A percentile compares a stretch with the other conserved stretches of the same genome.
Conservation (phyloP, 2,888 invertebrate species). For the Sclerodermus sp. region DNA sequence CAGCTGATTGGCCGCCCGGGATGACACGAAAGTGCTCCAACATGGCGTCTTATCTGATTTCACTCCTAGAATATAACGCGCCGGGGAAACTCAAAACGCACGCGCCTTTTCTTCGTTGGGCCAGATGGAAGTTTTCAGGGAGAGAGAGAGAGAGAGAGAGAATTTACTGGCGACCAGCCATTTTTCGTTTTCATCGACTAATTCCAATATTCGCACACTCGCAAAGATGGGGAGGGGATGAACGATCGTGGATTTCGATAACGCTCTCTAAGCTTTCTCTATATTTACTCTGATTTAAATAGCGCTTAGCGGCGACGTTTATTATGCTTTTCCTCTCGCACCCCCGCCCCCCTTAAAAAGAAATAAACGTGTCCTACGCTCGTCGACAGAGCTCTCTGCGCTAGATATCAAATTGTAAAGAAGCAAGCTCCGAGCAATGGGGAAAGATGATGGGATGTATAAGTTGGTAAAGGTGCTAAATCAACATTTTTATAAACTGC, state of each 20-base stretch:
- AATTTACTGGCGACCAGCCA: too few relatives aligned
- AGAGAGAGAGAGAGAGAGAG: too few relatives aligned
- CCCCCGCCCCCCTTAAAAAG: background rate
- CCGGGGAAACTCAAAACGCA: background rate
- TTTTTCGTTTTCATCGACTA: too few relatives aligned
- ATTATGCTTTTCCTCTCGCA: background rate
- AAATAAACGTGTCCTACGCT: background rate
- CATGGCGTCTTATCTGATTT: slow-evolving; percentile 56
- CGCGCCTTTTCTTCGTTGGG: too few relatives aligned
- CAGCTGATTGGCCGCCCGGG: slow-evolving; percentile 48
- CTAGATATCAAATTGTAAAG: too few relatives aligned
- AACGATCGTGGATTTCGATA: too few relatives aligned
- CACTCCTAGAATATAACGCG: slow-evolving; percentile 18
- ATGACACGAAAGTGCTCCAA: slow-evolving; percentile 56
- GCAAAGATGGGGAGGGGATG: too few relatives aligned
- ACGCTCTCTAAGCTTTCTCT: background rate
- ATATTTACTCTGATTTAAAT: background rate
- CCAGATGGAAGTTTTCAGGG: too few relatives aligned
- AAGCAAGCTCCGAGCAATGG: too few relatives aligned
- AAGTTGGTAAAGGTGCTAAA: slow-evolving; percentile 49
- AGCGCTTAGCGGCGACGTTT: background rate
- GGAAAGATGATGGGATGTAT: slow-evolving; percentile 20
- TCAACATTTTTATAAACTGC: slow-evolving; percentile 58
- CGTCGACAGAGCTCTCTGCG: too few relatives aligned
- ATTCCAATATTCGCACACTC: too few relatives aligned